Base-by-base conservation (phyloP, 2,888 invertebrate genomes). In the Taphrorychus bicolor region DNA sequence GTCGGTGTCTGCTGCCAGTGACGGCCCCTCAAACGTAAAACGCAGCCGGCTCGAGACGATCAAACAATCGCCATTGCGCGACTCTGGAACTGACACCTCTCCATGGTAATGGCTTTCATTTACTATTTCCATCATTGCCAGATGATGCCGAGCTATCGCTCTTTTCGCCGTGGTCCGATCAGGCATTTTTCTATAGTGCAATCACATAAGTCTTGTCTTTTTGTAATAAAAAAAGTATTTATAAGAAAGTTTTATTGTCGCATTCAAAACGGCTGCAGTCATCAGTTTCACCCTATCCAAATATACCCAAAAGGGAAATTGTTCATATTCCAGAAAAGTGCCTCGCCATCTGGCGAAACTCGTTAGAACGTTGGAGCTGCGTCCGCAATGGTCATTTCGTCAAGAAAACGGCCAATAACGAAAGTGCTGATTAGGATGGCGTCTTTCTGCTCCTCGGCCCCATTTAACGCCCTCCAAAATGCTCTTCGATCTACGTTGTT, bases 71-170 rank as follows among this genome's bases (percentile, higher is more conserved):
- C 53, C 59, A 53, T 60, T 40, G 53, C 51, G 60, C 60, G 52
- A 53, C 52, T 41, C 67, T 67, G 67, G 24, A 23, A 58, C 51
- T 67, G 67, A 67, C 67, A 67, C 67, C 67, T 66, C 51, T 66
- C 67, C 42, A 69, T 69, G 65, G 61, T 48, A 69, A 69, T 69
- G 69, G 69, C 65, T 42, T 69, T 65, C 69, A 69, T 69, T 69
- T 69, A 32, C 65, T 32, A 65, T 69, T 69, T 18, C 61, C 52
- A 60, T 65, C 69, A 69, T 18, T 16, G 19, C 16, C 69, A 65
- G 69, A 58, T 69, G 69, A 32, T 59, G 21, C 45, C 23, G 53
- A 67, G 42, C 61, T 52, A 67, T 62, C 59, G 51, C 41, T 40
- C 48, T 16, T 17, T 19, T 52, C 40, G 49, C 41, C 5, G 45